A percentile compares a stretch with the other conserved stretches of the same genome.
phyloP scores from a whole-genome alignment of 1,140 invertebrate species.

The Lineus longissimus region DNA sequence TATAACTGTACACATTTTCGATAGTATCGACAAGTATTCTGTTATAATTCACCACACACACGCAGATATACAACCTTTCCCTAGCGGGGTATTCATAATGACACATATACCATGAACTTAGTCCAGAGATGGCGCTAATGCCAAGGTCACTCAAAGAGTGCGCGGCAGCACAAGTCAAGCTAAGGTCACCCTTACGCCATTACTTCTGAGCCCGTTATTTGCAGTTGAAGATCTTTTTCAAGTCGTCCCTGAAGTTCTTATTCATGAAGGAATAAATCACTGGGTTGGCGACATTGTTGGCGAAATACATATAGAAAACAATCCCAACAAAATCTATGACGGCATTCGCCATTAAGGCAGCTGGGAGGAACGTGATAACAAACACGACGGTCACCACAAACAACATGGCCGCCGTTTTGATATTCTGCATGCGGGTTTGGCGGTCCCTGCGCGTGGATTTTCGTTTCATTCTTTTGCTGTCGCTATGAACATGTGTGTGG shows the following conservation, averaged over 20 bases:
- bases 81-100: too few relatives aligned
- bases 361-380: conserved; percentile 43
- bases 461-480: background rate
- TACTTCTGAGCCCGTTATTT: background rate
- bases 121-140: too few relatives aligned
- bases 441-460: background rate
- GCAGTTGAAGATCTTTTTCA: conserved; percentile 38
- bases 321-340: conserved; percentile 35
- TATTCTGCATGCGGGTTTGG: conserved; percentile 24
- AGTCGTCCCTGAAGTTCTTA: conserved; percentile 45
- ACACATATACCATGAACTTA: too few relatives aligned
- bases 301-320: conserved; percentile 49
- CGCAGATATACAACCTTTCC: too few relatives aligned
- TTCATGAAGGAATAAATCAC: conserved; percentile 52
- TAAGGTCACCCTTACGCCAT: too few relatives aligned
- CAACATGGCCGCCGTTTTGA: conserved; percentile 48
- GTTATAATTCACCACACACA: too few relatives aligned
- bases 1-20: too few relatives aligned
- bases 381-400: conserved; percentile 47
- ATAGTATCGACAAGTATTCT: too few relatives aligned
- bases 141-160: too few relatives aligned
- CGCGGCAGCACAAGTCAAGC: too few relatives aligned
- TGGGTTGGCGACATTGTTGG: conserved; percentile 51
- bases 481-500: background rate
- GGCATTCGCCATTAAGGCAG: conserved; percentile 39